phyloP scores from a whole-genome alignment of 2,113 vertebrate species.

The Bothrops jararaca region DNA sequence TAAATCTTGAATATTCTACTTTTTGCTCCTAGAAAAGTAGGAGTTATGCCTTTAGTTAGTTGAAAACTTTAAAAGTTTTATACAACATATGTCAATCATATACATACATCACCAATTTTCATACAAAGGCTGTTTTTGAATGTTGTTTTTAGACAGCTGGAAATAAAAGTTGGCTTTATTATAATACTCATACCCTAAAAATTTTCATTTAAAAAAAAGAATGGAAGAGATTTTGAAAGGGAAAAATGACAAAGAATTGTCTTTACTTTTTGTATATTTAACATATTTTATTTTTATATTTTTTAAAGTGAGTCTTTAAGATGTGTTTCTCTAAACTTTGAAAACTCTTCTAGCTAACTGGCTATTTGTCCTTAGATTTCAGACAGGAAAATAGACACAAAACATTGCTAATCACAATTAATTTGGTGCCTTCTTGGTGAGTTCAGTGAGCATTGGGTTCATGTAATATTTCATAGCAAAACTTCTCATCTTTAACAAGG shows the following conservation, averaged over 20 bases:
- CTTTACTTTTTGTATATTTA: neutral
- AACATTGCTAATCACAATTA: neutral
- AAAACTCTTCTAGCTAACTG: neutral
- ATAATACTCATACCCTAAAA: neutral
- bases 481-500: neutral
- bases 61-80: neutral
- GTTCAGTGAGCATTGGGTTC: neutral
- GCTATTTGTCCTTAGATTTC: neutral
- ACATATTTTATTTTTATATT: neutral
- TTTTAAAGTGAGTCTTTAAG: neutral
- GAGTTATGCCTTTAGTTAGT: neutral
- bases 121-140: neutral
- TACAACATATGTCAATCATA: neutral
- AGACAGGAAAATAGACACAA: neutral
- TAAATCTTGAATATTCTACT: neutral
- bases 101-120: too few relatives aligned
- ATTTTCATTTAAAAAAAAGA: neutral
- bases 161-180: neutral
- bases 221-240: neutral
- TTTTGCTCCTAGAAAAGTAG: neutral
- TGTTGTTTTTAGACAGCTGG: neutral
- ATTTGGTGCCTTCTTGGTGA: neutral
- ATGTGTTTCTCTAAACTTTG: neutral
- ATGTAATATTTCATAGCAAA: neutral
- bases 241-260: neutral